Conservation (phyloP, 30 jellyfish, hydroid and myxozoan genomes). For the Turritopsis rubra region DNA sequence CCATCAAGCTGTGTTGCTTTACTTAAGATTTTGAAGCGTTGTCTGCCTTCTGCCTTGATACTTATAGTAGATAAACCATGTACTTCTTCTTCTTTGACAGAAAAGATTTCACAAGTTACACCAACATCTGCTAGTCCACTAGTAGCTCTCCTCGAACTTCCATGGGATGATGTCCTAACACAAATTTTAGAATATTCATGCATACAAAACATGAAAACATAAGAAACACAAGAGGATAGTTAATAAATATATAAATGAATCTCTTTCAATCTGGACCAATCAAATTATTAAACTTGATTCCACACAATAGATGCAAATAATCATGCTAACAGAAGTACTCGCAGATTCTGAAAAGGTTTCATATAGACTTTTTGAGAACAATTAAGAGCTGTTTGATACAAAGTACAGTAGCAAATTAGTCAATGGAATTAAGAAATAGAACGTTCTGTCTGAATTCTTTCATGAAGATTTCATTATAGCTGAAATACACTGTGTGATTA, state of each 20-base stretch:
- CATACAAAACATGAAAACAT: slow-evolving; percentile 7
- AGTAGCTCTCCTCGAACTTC: slow-evolving; percentile 18
- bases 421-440: no score
- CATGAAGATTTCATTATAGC: no score
- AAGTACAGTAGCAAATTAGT: no score
- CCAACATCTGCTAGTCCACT: slow-evolving; percentile 19
- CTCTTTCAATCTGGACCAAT: no score
- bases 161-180: not conserved
- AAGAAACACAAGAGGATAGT: not conserved
- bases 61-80: slow-evolving; percentile 43
- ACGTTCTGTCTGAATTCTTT: no score
- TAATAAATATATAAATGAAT: not conserved
- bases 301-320: no score
- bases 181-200: not conserved
- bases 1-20: slow-evolving; percentile 72
- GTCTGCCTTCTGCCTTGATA: slow-evolving; percentile 89
- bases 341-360: no score
- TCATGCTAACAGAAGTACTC: no score
- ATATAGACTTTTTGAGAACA: no score
- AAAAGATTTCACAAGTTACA: slow-evolving; percentile 72
- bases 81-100: slow-evolving; percentile 59
- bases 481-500: no score
- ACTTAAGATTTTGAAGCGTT: slow-evolving; percentile 58
- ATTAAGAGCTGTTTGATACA: no score
- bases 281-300: no score